phyloP scores from a whole-genome alignment of 2,888 invertebrate genomes.

The Ormyrus nitidulus region DNA sequence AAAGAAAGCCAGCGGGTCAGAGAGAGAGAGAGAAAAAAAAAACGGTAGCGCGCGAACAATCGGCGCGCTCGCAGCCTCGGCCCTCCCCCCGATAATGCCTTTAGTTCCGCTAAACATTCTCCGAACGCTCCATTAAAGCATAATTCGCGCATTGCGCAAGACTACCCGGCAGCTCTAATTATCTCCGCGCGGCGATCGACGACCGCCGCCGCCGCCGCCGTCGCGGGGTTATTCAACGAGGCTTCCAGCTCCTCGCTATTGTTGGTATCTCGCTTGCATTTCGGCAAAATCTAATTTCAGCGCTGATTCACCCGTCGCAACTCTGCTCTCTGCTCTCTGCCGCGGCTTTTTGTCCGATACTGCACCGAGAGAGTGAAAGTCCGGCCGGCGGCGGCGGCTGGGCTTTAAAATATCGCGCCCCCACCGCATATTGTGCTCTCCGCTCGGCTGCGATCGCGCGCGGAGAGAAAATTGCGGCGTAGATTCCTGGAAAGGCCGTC shows the following conservation, averaged over 20 bases:
- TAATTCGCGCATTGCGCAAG: constrained; percentile 43
- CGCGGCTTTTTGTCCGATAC: too few species aligned
- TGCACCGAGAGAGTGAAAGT: constrained; percentile 32
- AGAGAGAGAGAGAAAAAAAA: neutral
- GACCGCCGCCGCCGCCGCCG: neutral
- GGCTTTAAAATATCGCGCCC: constrained; percentile 4
- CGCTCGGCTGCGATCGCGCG: too few species aligned
- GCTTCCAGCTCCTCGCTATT: neutral
- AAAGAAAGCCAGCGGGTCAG: neutral
- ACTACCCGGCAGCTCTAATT: constrained; percentile 30
- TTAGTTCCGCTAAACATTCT: constrained; percentile 28
- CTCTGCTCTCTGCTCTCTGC: too few species aligned
- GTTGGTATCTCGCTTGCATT: neutral
- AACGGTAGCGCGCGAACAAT: neutral
- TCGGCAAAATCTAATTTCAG: constrained; percentile 25
- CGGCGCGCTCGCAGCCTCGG: neutral
- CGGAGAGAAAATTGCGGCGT: too few species aligned
- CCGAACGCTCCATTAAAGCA: constrained; percentile 30
- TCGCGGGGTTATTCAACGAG: constrained; percentile 41
- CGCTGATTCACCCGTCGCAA: constrained; percentile 16
- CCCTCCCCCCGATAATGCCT: neutral
- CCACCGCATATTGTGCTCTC: too few species aligned
- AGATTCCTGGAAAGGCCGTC: too few species aligned
- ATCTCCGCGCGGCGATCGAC: constrained; percentile 18
- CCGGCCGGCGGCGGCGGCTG: neutral